Evolutionary conservation across 2,888 invertebrate species (phyloP), one percentile per base, ranked within the genome.

Genomic region (Mesorhabditis belari): DNA sequence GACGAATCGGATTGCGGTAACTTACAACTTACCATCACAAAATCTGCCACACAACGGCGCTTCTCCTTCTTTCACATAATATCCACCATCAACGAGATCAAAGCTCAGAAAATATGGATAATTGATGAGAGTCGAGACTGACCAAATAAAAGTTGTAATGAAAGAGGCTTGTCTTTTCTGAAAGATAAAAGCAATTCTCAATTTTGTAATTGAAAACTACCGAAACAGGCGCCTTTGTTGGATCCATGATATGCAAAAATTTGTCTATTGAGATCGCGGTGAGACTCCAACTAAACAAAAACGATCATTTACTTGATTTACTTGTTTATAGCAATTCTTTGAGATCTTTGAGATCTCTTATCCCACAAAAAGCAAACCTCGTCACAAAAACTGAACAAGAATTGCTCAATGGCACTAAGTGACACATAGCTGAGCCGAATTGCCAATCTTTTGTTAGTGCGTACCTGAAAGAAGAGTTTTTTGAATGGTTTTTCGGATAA

Each of bases 41-140:
- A 88, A 90, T 60, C 85, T 62, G 25, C 77, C 77, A 55, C 77
- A 76, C 55, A 72, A 77, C 5, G 78, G 77, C 17, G 68, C 70
- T 25, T 69, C 62, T 25, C 69, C 67, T 9, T 57, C 54, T 26
- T 68, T 55, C 9, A 67, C 64, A 49, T 73, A 71, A 27, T 61
- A 62, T 25, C 58, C 89, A 89, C 80, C 80, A 52, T 76, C 75
- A 56, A 78, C 76, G 25, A 80, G 67, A 44, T 75, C 70, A 63
- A 73, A 79, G 21, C 71, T 71, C 61, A 80, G 64, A n/a, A 80
- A 61, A 59, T 79, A 76, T 44, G 80, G 80, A 21, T 80, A 70
- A 58, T 80, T 80, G 64, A 77, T 70, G 6, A 76, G 66, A 3
- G 74, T 63, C 54, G 74, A 75, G n/a, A 77, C 64, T 6, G 73